Base-by-base conservation (phyloP, 2,888 invertebrate species). In the Drosophila borealis region DNA sequence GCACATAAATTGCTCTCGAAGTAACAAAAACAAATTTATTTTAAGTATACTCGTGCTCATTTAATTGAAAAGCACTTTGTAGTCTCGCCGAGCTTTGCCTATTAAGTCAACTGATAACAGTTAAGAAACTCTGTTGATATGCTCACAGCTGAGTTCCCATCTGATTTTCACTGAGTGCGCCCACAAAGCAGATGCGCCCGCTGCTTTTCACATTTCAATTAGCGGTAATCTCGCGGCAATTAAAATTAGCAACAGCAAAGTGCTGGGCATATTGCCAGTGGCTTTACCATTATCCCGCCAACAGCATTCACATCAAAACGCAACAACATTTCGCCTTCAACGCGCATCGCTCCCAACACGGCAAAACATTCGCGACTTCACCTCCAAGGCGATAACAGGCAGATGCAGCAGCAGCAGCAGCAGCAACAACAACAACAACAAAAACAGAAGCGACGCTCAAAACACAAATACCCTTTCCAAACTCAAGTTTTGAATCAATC, bases 61-160 rank as follows among this genome's bases (percentile, higher is more conserved):
- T 56, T 33, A 54, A 61, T 49, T 37, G 56, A 19, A 33, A 53
- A 60, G 41, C 77, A 65, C 21, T 76, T 60, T 65, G 59, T 29
- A 41, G 61, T 51, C 50, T 33, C n/a, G 45, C 49, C 34, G 45
- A 64, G 64, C 80, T 72, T 76, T 78, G 78, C 37, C 53, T 69
- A 42, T 57, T 72, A 59, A 76, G 77, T 78, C 78, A 72, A 66
- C 57, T 68, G 54, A 68, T 74, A 68, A 68, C 21, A 68, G 44
- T 34, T 69, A 64, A 50, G 64, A 61, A 78, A 78, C 37, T 63
- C 57, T 55, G 46, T 21, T 64, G 54, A 69, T 60, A 75, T 73
- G 74, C 68, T 50, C 53, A 56, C 74, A 78, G 60, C 68, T 64
- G 78, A 78, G 49, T 68, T 61, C 21, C 64, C 68, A 63, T 46